Evolutionary conservation across 2,113 vertebrate species (phyloP).

Genomic region (Notothenia coriiceps): DNA sequence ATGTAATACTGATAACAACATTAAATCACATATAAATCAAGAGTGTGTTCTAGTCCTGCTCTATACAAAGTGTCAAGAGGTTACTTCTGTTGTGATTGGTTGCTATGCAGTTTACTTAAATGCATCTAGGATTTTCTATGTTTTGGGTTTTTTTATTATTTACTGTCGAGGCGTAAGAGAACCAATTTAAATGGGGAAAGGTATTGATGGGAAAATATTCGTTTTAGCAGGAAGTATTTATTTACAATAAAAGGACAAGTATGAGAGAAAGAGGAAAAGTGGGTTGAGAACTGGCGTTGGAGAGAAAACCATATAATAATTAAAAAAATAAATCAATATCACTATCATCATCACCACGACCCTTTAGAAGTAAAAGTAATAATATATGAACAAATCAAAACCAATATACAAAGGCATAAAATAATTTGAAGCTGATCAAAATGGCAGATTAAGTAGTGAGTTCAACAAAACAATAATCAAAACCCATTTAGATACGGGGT

Average conservation of each 20-base stretch:
- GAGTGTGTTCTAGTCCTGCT: too few relatives aligned
- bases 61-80: too few relatives aligned
- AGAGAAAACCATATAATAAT: not conserved
- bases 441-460: not conserved
- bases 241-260: not conserved
- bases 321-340: not conserved
- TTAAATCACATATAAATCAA: too few relatives aligned
- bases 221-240: too few relatives aligned
- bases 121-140: too few relatives aligned
- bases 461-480: not conserved
- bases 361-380: not conserved
- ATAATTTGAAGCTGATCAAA: not conserved
- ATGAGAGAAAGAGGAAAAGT: not conserved
- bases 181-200: too few relatives aligned
- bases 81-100: too few relatives aligned
- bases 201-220: too few relatives aligned
- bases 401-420: not conserved
- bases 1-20: not conserved
- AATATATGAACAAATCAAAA: not conserved
- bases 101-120: too few relatives aligned
- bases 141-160: too few relatives aligned
- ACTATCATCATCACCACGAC: not conserved
- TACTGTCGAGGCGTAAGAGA: too few relatives aligned
- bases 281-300: not conserved
- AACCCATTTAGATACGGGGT: not conserved